phyloP scores from a whole-genome alignment of 2,113 vertebrate genomes.

The Bubo scandiacus region DNA sequence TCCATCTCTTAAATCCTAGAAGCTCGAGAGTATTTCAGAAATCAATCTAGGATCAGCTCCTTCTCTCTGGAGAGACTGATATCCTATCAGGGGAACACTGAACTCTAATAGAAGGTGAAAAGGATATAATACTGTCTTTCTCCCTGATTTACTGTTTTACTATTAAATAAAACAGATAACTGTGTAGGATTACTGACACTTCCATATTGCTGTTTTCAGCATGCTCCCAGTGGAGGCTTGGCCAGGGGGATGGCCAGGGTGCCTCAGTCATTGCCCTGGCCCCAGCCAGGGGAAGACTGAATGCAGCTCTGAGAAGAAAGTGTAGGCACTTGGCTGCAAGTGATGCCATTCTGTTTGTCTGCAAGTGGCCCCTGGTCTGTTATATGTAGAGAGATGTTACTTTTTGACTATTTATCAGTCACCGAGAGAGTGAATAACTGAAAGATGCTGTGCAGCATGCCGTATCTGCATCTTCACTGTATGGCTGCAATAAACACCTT shows the following conservation, averaged over 20 bases:
- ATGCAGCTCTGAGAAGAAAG: not conserved
- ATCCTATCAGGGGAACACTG: not conserved
- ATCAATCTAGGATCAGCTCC: not conserved
- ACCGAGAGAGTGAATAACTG: no score
- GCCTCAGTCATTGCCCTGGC: not conserved
- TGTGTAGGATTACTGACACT: not conserved
- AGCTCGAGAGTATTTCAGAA: constrained; percentile 11
- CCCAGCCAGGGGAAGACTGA: not conserved
- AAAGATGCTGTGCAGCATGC: not conserved
- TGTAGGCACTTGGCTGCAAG: not conserved
- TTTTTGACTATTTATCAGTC: not conserved
- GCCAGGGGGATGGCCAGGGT: not conserved
- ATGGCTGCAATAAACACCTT: not conserved
- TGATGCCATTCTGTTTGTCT: not conserved
- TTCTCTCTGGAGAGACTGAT: not conserved
- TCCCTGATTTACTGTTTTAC: not conserved
- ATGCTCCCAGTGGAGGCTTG: not conserved
- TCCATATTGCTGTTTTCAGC: not conserved
- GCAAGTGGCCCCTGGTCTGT: not conserved
- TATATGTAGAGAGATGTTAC: not conserved
- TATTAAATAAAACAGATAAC: not conserved
- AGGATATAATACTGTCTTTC: not conserved
- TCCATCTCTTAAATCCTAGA: constrained; percentile 21
- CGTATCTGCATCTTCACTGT: not conserved
- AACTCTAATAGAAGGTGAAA: constrained; percentile 6